phyloP scores from a whole-genome alignment of 2,888 invertebrate genomes.

The Malthinus seriepunctatus region DNA sequence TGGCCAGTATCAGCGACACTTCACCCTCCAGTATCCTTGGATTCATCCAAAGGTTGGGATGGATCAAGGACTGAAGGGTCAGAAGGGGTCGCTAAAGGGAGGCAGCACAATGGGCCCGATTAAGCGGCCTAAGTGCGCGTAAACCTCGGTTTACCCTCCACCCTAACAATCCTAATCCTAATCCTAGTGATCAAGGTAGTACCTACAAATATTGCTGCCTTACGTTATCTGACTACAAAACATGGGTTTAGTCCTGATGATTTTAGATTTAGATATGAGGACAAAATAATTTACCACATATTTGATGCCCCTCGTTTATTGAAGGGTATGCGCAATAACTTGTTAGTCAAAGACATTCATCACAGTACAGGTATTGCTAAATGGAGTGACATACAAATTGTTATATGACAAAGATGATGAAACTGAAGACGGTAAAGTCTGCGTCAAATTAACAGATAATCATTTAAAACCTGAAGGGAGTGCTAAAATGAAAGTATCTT shows the following conservation, averaged over 20 bases:
- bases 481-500: constrained; percentile 17
- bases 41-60: no score
- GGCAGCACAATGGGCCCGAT: no score
- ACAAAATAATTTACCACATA: background rate
- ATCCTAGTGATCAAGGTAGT: background rate
- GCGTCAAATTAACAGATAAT: constrained; percentile 6
- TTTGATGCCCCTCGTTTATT: background rate
- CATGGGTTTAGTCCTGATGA: background rate
- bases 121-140: no score
- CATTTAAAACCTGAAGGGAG: constrained; percentile 14
- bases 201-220: background rate
- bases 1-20: no score
- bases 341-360: background rate
- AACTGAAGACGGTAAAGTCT: constrained; percentile 6
- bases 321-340: background rate
- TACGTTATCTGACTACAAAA: background rate
- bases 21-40: no score
- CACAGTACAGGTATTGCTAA: background rate
- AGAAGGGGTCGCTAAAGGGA: no score
- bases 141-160: no score
- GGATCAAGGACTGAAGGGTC: no score
- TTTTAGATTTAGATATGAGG: background rate
- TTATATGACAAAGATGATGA: background rate
- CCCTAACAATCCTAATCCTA: no score
- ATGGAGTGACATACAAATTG: background rate